Percentiles rank a stretch among this genome's conserved stretches.
Conservation (phyloP, 2,113 vertebrate species). For the Oreotrochilus melanogaster region DNA sequence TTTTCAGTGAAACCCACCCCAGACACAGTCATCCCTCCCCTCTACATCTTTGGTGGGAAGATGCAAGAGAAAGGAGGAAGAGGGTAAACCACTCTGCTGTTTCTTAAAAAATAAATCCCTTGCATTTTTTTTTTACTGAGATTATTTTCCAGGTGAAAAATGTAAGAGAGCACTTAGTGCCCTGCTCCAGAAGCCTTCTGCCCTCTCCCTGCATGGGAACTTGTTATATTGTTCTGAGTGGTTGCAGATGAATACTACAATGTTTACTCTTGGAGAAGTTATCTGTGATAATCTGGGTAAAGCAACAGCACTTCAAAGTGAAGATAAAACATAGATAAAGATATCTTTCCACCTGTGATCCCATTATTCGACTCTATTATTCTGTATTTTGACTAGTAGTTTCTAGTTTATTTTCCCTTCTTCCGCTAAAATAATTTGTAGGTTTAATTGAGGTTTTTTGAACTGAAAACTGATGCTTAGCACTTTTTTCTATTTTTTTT, state of each 20-base stretch:
- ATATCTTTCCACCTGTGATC: background rate
- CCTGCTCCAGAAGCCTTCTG: background rate
- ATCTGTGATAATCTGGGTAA: background rate
- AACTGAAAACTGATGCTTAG: conserved; percentile 46
- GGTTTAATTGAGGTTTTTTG: conserved; percentile 38
- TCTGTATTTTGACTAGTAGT: background rate
- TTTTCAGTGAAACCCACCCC: background rate
- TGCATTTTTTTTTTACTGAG: background rate
- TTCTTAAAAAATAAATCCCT: background rate
- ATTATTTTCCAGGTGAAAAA: background rate
- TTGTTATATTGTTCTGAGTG: background rate
- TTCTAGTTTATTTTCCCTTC: background rate
- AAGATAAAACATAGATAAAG: conserved; percentile 25
- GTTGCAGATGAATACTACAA: background rate
- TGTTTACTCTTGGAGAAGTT: background rate
- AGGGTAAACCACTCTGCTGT: background rate
- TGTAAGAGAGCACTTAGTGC: background rate
- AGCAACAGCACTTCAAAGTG: conserved; percentile 15
- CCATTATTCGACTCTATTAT: background rate
- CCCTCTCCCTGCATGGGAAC: background rate
- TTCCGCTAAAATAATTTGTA: conserved; percentile 17
- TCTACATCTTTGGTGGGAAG: background rate
- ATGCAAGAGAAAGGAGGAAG: background rate
- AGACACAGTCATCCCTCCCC: background rate
- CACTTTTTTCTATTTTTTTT: conserved; percentile 46